phyloP scores from a whole-genome alignment of 2,888 invertebrate genomes.

The Melanchra persicariae region DNA sequence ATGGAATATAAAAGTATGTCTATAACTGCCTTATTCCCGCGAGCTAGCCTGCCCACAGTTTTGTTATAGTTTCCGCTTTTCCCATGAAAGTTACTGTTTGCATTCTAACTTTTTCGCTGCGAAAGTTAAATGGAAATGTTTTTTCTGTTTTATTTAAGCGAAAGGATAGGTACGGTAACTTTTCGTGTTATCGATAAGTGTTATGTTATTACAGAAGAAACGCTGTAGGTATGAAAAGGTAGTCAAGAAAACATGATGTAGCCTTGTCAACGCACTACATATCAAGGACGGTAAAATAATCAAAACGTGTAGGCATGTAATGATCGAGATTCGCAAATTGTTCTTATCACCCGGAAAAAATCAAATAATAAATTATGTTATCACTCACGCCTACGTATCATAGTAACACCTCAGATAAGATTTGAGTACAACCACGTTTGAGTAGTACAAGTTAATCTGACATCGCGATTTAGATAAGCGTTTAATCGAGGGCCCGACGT shows the following conservation, averaged over 20 bases:
- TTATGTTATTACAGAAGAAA: neutral
- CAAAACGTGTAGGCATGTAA: constrained; percentile 31
- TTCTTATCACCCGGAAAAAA: constrained; percentile 52
- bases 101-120: constrained; percentile 29
- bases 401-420: constrained; percentile 60
- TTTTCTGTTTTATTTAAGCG: constrained; percentile 10
- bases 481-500: constrained; percentile 35
- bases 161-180: neutral
- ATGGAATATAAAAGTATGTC: constrained; percentile 1
- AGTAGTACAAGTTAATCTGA: constrained; percentile 54
- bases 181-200: neutral
- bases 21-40: constrained; percentile 25
- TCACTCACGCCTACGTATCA: constrained; percentile 45
- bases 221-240: neutral
- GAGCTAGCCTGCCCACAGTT: constrained; percentile 33
- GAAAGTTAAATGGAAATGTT: constrained; percentile 35
- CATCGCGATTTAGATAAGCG: constrained; percentile 62
- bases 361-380: constrained; percentile 59
- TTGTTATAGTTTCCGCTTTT: constrained; percentile 40
- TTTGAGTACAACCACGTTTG: constrained; percentile 40
- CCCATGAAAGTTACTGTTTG: constrained; percentile 40
- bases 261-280: neutral
- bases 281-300: constrained; percentile 16
- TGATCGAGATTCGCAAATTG: constrained; percentile 31
- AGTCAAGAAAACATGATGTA: constrained; percentile 1